Base-by-base conservation (phyloP, 2,888 invertebrate genomes). In the Lasioglossum marginatum region DNA sequence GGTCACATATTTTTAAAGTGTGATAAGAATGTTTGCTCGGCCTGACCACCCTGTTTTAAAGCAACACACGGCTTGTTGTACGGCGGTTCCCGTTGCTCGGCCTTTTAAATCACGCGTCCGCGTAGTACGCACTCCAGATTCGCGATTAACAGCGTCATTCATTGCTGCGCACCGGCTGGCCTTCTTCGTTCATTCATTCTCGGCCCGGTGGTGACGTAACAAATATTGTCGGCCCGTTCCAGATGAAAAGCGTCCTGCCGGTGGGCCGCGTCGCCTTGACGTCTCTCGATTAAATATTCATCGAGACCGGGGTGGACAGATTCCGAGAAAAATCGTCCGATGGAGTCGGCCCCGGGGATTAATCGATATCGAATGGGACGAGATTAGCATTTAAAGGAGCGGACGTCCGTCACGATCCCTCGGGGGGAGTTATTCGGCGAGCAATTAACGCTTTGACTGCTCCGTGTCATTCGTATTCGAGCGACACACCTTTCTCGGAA, bases 301-400 rank as follows among this genome's bases (percentile, higher is more conserved):
- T 75, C 52, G 52, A 43, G 23, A 19, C 12, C 60, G 60, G 68
- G 68, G 40, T 37, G 34, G 68, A 68, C 68, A 12, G 37, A 37
- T 81, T 60, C 77, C 23, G 48, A 70, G 77, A 48, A 70, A 48
- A 76, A 45, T n/a, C 73, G 37, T 27, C 31, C 34, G 52, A 57
- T 66, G 40, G 68, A 40, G 40, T 73, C 60, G 74, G 60, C 16
- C 48, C 43, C 48, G 57, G 34, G 77, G 85, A 89, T 91, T 89
- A 90, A 92, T 91, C 89, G 90, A 79, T 85, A 91, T 83, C 86
- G 89, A 68, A 88, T 88, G 79, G 79, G 73, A 78, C 73, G 72
- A 81, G 72, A 92, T 90, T 91, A 90, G 88, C 90, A 92, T 91
- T 91, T 90, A 92, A 90, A 92, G 88, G 88, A 87, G 85, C 85